Percentiles rank a stretch among this genome's conserved stretches.
phyloP scores from a whole-genome alignment of 2,113 vertebrate species.

The Gambusia holbrooki region DNA sequence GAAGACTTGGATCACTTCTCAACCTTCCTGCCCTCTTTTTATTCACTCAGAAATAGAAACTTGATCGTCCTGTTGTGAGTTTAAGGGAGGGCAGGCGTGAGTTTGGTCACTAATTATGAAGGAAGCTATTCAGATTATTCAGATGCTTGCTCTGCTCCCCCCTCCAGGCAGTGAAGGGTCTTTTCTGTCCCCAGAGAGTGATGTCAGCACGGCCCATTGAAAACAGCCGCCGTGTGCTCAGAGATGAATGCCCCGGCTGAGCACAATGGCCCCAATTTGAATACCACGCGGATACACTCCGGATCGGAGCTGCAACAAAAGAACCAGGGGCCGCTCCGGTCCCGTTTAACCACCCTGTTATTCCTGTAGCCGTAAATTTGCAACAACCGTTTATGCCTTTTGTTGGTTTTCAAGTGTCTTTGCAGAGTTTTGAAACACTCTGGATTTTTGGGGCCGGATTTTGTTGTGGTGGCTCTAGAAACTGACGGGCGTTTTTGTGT shows the following conservation, averaged over 20 bases:
- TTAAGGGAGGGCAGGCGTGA: conserved; percentile 29
- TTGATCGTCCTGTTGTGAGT: conserved; percentile 29
- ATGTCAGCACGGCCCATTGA: conserved; percentile 82
- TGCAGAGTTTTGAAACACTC: conserved; percentile 51
- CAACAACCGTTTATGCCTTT: conserved; percentile 61
- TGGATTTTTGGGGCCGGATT: conserved; percentile 22
- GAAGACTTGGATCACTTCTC: conserved; percentile 5
- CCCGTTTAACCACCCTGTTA: conserved; percentile 67
- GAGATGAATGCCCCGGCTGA: conserved; percentile 80
- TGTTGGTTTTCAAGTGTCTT: conserved; percentile 66
- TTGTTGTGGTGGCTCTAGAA: conserved; percentile 31
- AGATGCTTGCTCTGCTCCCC: conserved; percentile 72
- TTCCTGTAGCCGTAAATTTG: conserved; percentile 75
- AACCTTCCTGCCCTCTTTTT: conserved; percentile 25
- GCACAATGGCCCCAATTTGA: conserved; percentile 86
- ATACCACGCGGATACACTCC: conserved; percentile 78
- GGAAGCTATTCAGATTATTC: conserved; percentile 77
- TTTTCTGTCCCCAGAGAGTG: conserved; percentile 80
- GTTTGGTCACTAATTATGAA: conserved; percentile 71
- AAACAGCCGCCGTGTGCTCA: conserved; percentile 68
- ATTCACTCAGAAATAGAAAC: conserved; percentile 32
- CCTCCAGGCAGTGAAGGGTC: conserved; percentile 73
- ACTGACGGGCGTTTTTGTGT: conserved; percentile 40
- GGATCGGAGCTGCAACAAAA: conserved; percentile 71
- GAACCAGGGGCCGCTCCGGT: conserved; percentile 67